A percentile compares a stretch with the other conserved stretches of the same genome.
These are phyloP conservation scores for Brachionus paranguensis DNA, from an alignment of 1,140 invertebrate species.

Conservation along the genomic window DNA sequence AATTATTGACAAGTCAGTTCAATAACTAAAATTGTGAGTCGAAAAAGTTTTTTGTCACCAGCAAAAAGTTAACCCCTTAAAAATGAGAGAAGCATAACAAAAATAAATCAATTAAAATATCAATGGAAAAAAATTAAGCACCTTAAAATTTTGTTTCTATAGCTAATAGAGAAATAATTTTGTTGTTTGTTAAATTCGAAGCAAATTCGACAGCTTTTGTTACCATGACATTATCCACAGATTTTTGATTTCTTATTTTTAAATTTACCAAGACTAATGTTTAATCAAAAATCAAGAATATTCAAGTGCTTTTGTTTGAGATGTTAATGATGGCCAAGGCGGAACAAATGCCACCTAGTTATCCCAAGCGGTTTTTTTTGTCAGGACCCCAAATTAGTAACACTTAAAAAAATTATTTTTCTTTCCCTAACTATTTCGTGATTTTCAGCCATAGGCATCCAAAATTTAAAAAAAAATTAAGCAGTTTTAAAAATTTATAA, in stretches of 20 bases:
- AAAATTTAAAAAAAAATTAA: neutral
- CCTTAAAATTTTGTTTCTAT: neutral
- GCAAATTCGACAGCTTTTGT: neutral
- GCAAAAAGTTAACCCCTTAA: neutral
- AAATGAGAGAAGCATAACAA: neutral
- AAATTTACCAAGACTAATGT: neutral
- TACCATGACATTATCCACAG: neutral
- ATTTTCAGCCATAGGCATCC: neutral
- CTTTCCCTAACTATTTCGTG: neutral
- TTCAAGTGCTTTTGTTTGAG: neutral
- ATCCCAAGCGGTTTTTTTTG: neutral
- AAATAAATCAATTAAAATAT: neutral
- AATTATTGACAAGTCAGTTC: no score
- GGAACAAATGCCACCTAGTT: neutral
- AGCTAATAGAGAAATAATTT: neutral
- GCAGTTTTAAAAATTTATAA: neutral
- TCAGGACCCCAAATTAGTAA: neutral
- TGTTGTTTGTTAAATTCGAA: neutral
- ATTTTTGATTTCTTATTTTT: neutral
- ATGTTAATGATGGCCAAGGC: neutral
- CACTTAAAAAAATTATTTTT: neutral
- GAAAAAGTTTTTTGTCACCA: no score
- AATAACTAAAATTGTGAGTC: no score
- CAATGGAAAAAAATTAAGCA: neutral
- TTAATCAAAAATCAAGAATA: neutral